Evolutionary conservation across 2,113 vertebrate species (phyloP), one percentile per base, ranked within the genome.

Genomic region (Xenopus laevis): DNA sequence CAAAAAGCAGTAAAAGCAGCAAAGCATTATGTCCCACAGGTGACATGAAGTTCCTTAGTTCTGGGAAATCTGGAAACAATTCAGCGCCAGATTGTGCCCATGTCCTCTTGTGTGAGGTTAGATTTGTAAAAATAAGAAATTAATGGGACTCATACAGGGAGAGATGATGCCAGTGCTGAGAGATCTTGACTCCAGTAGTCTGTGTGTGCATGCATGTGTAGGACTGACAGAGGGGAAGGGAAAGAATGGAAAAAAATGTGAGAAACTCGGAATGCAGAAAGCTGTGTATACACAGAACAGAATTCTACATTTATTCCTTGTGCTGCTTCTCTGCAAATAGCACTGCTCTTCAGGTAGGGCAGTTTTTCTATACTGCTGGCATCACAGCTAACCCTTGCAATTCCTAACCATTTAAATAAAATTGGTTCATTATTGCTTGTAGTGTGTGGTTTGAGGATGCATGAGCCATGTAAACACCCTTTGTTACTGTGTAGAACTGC

Each of bases 41-140:
- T 75, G 65, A 68, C 66, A 76, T 76, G 69, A 76, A 69, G 66
- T 76, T 63, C 73, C 33, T 53, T 46, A 27, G 57, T 55, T 47
- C 45, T 62, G 17, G 12, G 60, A 68, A 45, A 74, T 74, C 6
- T 53, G 61, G 65, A 47, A 61, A 47, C 50, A 8, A 52, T 58
- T 10, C 46, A 75, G 57, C n/a, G 58, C 72, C 40, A 52, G 27
- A 67, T 52, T 27, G 10, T 59, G 7, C 1, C 13, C 70, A 71
- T 63, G 58, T 65, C 65, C n/a, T 65, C 13, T 17, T 45, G 13
- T 45, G 44, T 60, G 15, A 10, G 10, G 6, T 16, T 50, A 40
- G 33, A 13, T 10, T 16, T 50, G 10, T 9, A 13, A 4, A 16
- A 10, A 50, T 50, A 13, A 50, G 47, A 16, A 50, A 13, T 50